Evolutionary conservation across 2,797 vertebrate genomes (phyloP), one percentile per base, ranked within the genome.

Genomic region (Bucorvus abyssinicus): DNA sequence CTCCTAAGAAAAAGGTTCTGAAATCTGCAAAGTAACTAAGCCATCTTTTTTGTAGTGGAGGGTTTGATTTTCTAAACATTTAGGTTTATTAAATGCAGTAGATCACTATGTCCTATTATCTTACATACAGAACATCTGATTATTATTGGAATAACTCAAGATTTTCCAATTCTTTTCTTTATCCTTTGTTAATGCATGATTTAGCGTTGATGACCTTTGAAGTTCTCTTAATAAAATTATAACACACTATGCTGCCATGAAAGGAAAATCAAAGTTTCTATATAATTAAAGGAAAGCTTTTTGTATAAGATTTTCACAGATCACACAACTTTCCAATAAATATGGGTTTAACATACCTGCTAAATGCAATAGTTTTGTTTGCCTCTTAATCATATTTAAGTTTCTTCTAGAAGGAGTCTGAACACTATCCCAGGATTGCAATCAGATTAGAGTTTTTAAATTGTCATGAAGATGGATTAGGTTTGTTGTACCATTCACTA

Each of bases 401-500:
- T 85, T 89, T 61, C 20, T 81, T 71, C n/a, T 23, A 49, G 65
- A 89, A 95, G 79, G 56, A 67, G 44, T 61, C 71, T 89, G 82
- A 94, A 94, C 93, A 95, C 86, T 84, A 94, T 27, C 45, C 50
- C 24, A 57, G 60, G 52, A 86, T 63, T 74, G 69, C 50, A 93
- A 95, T 88, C 60, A 85, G 82, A 96, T 96, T 90, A 91, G 30
- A 70, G 55, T 84, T 82, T 95, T 95, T 59, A 95, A 89, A 87
- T 77, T 97, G 89, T 93, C 93, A 81, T 45, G 84, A 96, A 96
- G 96, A 96, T 95, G 85, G 87, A 95, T 97, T 96, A 94, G 80
- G 91, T 96, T 95, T 97, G 93, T 95, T 95, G 94, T 95, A 95
- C 93, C 90, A 93, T 90, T 97, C 90, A 90, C 87, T 92, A 89